These are phyloP conservation scores for Hydrochoerus hydrochaeris DNA, from an alignment of 2,113 vertebrate species.

Conservation along the genomic window DNA sequence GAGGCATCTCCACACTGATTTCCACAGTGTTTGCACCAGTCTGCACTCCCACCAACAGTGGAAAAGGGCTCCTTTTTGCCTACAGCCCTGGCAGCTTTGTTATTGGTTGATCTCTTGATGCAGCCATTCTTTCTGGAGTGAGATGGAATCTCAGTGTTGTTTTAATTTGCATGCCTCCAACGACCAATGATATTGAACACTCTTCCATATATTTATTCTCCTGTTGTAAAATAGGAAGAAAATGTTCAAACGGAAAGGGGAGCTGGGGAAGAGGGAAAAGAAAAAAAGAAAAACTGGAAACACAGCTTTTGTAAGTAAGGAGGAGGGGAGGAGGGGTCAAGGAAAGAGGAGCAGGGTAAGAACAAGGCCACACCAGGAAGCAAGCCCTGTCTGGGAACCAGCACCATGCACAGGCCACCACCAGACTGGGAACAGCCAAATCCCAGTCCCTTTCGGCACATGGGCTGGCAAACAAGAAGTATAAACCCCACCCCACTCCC, in stretches of 20 bases:
- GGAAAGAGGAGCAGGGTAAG: not conserved
- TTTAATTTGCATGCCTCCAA: not conserved
- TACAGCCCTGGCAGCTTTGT: not conserved
- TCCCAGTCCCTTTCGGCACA: too few relatives aligned
- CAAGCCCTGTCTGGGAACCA: too few relatives aligned
- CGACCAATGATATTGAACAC: not conserved
- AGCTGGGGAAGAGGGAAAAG: not conserved
- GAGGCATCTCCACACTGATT: not conserved
- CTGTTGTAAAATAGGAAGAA: not conserved
- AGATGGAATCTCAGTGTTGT: not conserved
- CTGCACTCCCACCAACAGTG: not conserved
- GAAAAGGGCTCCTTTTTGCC: not conserved
- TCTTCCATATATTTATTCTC: not conserved
- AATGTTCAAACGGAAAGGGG: not conserved
- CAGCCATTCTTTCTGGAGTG: not conserved
- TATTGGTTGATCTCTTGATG: not conserved
- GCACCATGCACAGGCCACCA: too few relatives aligned
- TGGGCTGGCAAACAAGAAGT: too few relatives aligned
- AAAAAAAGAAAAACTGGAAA: not conserved
- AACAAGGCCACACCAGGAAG: too few relatives aligned
- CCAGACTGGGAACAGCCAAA: too few relatives aligned
- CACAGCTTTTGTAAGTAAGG: not conserved
- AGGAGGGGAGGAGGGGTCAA: not conserved
- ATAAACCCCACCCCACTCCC: too few relatives aligned
- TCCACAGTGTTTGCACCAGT: not conserved